phyloP scores from a whole-genome alignment of 2,888 invertebrate genomes.

The Plutella xylostella region DNA sequence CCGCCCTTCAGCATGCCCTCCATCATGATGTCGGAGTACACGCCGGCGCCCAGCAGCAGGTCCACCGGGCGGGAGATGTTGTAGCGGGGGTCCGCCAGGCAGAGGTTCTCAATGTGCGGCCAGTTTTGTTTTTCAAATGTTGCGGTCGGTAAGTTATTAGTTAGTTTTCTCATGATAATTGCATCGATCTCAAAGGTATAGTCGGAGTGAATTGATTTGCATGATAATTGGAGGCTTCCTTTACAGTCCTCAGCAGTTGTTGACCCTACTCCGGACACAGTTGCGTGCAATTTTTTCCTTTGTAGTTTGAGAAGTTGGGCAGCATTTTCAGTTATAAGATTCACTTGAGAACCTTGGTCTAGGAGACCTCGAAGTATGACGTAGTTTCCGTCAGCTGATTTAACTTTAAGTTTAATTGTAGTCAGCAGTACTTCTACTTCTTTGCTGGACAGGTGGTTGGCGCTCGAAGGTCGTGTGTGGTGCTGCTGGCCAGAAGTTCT shows the following conservation, averaged over 20 bases:
- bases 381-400: constrained; percentile 11
- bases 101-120: constrained; percentile 2
- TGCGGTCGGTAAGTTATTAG: background rate
- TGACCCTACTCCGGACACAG: background rate
- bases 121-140: background rate
- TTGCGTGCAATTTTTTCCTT: background rate
- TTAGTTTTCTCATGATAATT: background rate
- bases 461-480: too few species aligned
- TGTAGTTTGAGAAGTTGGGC: constrained; percentile 11
- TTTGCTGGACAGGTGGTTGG: too few species aligned
- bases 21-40: constrained; percentile 11
- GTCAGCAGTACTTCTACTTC: constrained; percentile 7
- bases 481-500: too few species aligned
- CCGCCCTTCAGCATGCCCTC: constrained; percentile 10
- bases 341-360: constrained; percentile 18
- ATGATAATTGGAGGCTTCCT: background rate
- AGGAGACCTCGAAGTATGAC: constrained; percentile 13
- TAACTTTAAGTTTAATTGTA: constrained; percentile 11
- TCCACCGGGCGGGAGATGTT: constrained; percentile 9
- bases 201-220: background rate
- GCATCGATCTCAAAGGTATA: background rate
- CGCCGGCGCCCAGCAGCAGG: constrained; percentile 2
- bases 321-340: constrained; percentile 14
- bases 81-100: constrained; percentile 11
- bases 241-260: background rate